Base-by-base conservation (phyloP, 2,113 vertebrate species). In the Rhombomys opimus region DNA sequence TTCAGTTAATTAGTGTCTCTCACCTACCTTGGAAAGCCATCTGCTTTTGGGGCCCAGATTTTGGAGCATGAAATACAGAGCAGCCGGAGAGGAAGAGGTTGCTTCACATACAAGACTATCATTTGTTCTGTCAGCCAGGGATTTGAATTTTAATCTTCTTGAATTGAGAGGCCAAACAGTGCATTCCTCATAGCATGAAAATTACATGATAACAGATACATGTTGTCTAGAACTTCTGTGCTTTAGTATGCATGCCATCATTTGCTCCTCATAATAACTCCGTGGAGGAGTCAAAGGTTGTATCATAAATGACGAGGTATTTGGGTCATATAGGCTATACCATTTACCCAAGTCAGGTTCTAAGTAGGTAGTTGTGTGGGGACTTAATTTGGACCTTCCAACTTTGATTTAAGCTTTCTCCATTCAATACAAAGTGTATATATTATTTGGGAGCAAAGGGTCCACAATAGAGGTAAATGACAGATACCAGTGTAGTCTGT, bases 131-230 rank as follows among this genome's bases (percentile, higher is more conserved):
- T 96, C 32, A 85, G 35, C 50, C 18, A 89, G 13, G 9, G 22
- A 59, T 81, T 90, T 30, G 65, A 52, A 22, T 92, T 95, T 90
- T 87, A n/a, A 80, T 93, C 32, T 85, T 91, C 25, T 82, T 77
- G 59, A 90, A n/a, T 89, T 95, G 35, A 41, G 61, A 92, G 20
- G 68, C 18, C 63, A 94, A 75, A 70, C 11, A 63, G 41, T 90
- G 52, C 13, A 3, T 77, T 76, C 2, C 30, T 88, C 11, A n/a
- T 25, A 73, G 15, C 9, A 57, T 35, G 38, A 88, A 38, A 88
- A 52, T 63, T 84, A 81, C 61, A 63, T 95, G 80, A 54, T 54
- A 70, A 41, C 80, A 61, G 84, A 85, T 59, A 38, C 13, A 41
- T 10, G 1, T 8, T 86, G 61, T 41, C 77, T 84, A 75, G 35